Evolutionary conservation across 2,888 invertebrate species (phyloP), one percentile per base, ranked within the genome.

Genomic region (Acronicta psi): DNA sequence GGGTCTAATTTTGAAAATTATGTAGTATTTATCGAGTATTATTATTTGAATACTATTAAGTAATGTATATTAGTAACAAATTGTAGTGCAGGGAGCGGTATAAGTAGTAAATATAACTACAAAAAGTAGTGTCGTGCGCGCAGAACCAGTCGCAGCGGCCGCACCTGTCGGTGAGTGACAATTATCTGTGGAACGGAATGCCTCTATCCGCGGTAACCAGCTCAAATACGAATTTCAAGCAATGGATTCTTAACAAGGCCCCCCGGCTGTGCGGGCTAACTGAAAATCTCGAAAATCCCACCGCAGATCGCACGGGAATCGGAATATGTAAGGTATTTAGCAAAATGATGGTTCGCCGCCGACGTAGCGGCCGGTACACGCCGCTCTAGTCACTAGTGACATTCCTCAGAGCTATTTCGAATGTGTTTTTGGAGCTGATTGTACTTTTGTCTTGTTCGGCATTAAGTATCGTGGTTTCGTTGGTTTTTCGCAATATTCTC

Each of bases 271-370:
- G 65, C 76, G 80, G 78, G 77, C 76, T 69, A 81, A 66, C 82
- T 84, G 92, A 93, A 93, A 93, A 93, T 93, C 89, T 91, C 88
- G 90, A 88, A 91, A 92, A 92, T 93, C 84, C 85, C 85, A 79
- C 89, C 86, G 81, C 87, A 88, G 82, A 88, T 89, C 88, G 90
- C 86, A 90, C 90, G 85, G 86, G 87, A 79, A 88, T 82, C 82
- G 84, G 87, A 92, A 87, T 93, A 91, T 90, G 92, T 90, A 86
- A 87, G 91, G 92, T 82, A 93, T 93, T 92, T 88, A 87, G 87
- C 85, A 82, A 87, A 87, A 87, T 84, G 81, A 77, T 80, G 71
- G 62, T 69, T 65, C 56, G 68, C 74, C 67, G 73, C 56, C 51
- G 60, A 56, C 51, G 20, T 18, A 46, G 42, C 36, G 34, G 40